phyloP scores from a whole-genome alignment of 2,797 vertebrate species.

The Scomberomorus guttatus region DNA sequence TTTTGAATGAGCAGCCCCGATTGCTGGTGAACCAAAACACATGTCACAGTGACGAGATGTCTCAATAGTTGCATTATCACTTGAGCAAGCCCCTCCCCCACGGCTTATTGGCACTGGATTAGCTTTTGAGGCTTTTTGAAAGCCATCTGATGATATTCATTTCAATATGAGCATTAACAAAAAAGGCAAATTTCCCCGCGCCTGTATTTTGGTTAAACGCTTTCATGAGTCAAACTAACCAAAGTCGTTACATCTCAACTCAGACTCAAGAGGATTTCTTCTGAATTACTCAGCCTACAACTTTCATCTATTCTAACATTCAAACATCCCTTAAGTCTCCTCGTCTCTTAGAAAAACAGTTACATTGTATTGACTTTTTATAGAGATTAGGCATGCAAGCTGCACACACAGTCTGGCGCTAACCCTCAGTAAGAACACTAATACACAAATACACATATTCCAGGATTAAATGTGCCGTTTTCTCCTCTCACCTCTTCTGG shows the following conservation, averaged over 20 bases:
- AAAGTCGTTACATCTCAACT: conserved; percentile 38
- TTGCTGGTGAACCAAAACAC: conserved; percentile 64
- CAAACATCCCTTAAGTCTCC: conserved; percentile 45
- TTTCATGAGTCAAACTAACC: conserved; percentile 46
- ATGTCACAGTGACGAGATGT: conserved; percentile 72
- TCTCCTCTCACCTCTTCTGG: conserved; percentile 41
- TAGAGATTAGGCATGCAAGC: conserved; percentile 45
- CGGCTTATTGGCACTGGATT: conserved; percentile 10
- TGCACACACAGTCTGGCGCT: conserved; percentile 33
- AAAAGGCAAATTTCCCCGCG: conserved; percentile 23
- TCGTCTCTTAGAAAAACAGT: conserved; percentile 56
- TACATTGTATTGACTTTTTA: conserved; percentile 53
- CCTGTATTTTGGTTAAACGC: conserved; percentile 21
- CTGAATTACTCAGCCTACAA: conserved; percentile 28
- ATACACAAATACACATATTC: conserved; percentile 28
- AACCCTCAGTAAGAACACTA: conserved; percentile 31
- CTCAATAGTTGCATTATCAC: conserved; percentile 72
- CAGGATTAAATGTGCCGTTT: conserved; percentile 30
- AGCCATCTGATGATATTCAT: conserved; percentile 43
- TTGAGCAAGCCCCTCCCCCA: conserved; percentile 7
- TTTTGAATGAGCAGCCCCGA: conserved; percentile 44
- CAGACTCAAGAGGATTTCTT: conserved; percentile 47
- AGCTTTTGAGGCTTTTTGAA: conserved; percentile 31
- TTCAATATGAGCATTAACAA: conserved; percentile 35
- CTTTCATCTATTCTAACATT: conserved; percentile 49